A percentile compares a stretch with the other conserved stretches of the same genome.
Evolutionary conservation across 2,797 vertebrate species (phyloP).

Genomic region (Labroides dimidiatus): DNA sequence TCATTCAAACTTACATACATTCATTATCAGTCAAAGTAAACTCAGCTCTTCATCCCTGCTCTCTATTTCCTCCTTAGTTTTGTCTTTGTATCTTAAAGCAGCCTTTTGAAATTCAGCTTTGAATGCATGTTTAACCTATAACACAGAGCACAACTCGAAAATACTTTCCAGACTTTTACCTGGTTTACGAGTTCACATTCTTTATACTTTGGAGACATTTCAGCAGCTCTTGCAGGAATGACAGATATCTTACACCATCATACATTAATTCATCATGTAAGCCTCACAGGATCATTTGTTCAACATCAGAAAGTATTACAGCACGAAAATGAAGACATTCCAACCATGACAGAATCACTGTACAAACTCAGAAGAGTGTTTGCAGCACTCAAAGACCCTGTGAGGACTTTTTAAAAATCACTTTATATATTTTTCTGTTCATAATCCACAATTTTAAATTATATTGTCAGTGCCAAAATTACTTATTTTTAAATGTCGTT

Average conservation of each 20-base stretch:
- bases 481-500: too few species aligned
- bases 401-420: too few species aligned
- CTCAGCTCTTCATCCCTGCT: conserved; percentile 32
- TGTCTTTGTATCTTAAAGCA: conserved; percentile 41
- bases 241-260: not conserved
- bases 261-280: too few species aligned
- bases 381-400: too few species aligned
- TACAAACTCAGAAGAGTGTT: too few species aligned
- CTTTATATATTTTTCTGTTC: too few species aligned
- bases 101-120: conserved; percentile 54
- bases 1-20: conserved; percentile 9
- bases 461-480: too few species aligned
- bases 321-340: too few species aligned
- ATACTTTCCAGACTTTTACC: conserved; percentile 31
- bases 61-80: conserved; percentile 36
- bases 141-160: conserved; percentile 20
- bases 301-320: too few species aligned
- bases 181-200: conserved; percentile 23
- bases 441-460: too few species aligned
- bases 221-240: not conserved
- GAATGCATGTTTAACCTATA: conserved; percentile 38
- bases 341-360: too few species aligned
- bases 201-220: conserved; percentile 5
- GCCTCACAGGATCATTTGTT: conserved; percentile 4
- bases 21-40: conserved; percentile 24